phyloP scores from a whole-genome alignment of 2,888 invertebrate genomes.

The Hydroisotoma schaefferi region DNA sequence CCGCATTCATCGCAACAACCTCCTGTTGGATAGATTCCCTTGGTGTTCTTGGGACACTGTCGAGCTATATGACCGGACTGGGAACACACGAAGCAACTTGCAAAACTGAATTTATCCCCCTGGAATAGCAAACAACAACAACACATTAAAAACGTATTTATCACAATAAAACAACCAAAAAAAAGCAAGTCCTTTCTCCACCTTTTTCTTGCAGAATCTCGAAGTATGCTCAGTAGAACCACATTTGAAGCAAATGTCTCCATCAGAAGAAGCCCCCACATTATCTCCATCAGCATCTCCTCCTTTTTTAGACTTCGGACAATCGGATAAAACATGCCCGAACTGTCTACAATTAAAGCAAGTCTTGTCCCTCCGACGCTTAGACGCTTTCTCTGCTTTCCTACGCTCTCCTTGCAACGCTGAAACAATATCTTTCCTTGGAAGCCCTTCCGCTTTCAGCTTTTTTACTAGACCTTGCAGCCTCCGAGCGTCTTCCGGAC shows the following conservation, averaged over 20 bases:
- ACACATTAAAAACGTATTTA: background rate
- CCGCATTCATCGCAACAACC: slow-evolving; percentile 78
- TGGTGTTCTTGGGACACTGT: slow-evolving; percentile 83
- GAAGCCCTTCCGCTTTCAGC: slow-evolving; percentile 63
- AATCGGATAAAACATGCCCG: slow-evolving; percentile 76
- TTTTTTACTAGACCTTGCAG: slow-evolving; percentile 61
- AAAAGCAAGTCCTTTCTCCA: slow-evolving; percentile 15
- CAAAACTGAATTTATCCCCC: slow-evolving; percentile 69
- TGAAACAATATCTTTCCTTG: slow-evolving; percentile 63
- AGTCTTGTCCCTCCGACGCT: slow-evolving; percentile 64
- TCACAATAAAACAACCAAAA: slow-evolving; percentile 1
- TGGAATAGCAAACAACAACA: slow-evolving; percentile 29
- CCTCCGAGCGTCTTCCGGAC: slow-evolving; percentile 66
- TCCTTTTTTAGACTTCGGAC: slow-evolving; percentile 59
- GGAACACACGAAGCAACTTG: slow-evolving; percentile 82
- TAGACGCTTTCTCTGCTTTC: slow-evolving; percentile 67
- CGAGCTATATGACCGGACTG: slow-evolving; percentile 82
- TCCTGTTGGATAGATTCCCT: slow-evolving; percentile 81
- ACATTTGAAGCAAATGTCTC: slow-evolving; percentile 80
- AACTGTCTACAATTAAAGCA: slow-evolving; percentile 58
- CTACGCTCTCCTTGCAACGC: slow-evolving; percentile 68
- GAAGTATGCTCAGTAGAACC: slow-evolving; percentile 83
- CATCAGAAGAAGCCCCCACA: slow-evolving; percentile 10
- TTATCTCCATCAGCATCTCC: background rate
- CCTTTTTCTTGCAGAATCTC: slow-evolving; percentile 49